phyloP scores from a whole-genome alignment of 1,140 invertebrate species.

The Drosophila persimilis region DNA sequence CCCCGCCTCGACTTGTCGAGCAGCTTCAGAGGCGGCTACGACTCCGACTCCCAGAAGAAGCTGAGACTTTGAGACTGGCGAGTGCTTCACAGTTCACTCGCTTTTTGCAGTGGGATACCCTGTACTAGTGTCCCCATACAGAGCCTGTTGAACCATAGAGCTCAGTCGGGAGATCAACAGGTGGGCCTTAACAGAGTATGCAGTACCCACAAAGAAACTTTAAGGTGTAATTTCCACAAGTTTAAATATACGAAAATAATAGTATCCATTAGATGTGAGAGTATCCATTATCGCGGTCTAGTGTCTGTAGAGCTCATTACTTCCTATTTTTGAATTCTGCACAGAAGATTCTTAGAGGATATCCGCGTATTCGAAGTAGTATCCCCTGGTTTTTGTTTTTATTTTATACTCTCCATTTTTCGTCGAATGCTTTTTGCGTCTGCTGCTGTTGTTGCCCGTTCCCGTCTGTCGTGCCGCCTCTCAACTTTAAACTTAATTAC shows the following conservation, averaged over 20 bases:
- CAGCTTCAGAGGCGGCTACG: slow-evolving; percentile 11
- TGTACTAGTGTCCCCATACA: too few species aligned
- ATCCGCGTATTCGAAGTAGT: not conserved
- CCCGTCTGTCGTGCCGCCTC: not conserved
- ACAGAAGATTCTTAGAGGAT: not conserved
- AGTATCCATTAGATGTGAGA: too few species aligned
- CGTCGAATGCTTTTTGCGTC: slow-evolving; percentile 20
- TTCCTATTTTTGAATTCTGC: not conserved
- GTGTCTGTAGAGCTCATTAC: too few species aligned
- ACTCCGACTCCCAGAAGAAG: not conserved
- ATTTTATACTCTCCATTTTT: slow-evolving; percentile 25
- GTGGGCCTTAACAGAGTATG: not conserved
- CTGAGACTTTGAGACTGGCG: not conserved
- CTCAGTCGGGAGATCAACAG: not conserved
- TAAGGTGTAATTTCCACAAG: too few species aligned
- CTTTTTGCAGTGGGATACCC: slow-evolving; percentile 23
- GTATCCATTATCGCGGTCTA: too few species aligned
- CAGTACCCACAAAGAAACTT: too few species aligned
- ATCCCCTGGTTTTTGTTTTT: slow-evolving; percentile 6
- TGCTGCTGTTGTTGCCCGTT: slow-evolving; percentile 4
- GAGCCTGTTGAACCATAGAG: too few species aligned
- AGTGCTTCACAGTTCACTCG: slow-evolving; percentile 54
- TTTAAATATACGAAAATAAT: too few species aligned
- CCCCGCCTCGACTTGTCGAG: not conserved
- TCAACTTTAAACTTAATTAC: slow-evolving; percentile 75